phyloP scores from a whole-genome alignment of 2,888 invertebrate species.

The Lasioglossum oenotherae region DNA sequence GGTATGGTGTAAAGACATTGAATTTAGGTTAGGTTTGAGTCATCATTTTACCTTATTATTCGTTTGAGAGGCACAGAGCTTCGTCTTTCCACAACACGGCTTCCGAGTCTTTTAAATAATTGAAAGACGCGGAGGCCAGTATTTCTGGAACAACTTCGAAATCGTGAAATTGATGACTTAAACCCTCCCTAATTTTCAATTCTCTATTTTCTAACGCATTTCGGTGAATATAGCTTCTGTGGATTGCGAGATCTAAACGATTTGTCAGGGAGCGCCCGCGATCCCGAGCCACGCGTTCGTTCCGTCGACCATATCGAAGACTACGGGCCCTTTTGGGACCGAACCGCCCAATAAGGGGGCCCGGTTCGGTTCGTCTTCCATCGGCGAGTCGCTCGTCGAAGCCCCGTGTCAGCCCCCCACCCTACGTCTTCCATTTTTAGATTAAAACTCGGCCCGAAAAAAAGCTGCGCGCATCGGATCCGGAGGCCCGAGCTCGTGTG shows the following conservation, averaged over 20 bases:
- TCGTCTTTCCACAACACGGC: neutral
- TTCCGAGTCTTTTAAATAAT: neutral
- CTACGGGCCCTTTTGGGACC: neutral
- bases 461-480: slow-evolving; percentile 48
- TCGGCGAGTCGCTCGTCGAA: slow-evolving; percentile 32
- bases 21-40: neutral
- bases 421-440: slow-evolving; percentile 76
- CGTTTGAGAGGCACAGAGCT: neutral
- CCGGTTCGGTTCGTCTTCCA: slow-evolving; percentile 58
- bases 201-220: neutral
- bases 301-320: slow-evolving; percentile 24
- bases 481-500: slow-evolving; percentile 69
- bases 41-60: neutral
- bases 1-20: neutral
- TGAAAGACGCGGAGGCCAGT: neutral
- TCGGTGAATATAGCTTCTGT: too few species aligned
- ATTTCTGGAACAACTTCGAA: neutral
- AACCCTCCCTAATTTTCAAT: neutral
- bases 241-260: neutral
- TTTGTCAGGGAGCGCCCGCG: neutral
- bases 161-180: neutral
- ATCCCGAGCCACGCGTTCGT: slow-evolving; percentile 26
- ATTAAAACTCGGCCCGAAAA: slow-evolving; percentile 46
- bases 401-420: slow-evolving; percentile 47
- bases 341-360: neutral